Evolutionary conservation across 2,113 vertebrate species (phyloP).

Genomic region (Alethe castanea): DNA sequence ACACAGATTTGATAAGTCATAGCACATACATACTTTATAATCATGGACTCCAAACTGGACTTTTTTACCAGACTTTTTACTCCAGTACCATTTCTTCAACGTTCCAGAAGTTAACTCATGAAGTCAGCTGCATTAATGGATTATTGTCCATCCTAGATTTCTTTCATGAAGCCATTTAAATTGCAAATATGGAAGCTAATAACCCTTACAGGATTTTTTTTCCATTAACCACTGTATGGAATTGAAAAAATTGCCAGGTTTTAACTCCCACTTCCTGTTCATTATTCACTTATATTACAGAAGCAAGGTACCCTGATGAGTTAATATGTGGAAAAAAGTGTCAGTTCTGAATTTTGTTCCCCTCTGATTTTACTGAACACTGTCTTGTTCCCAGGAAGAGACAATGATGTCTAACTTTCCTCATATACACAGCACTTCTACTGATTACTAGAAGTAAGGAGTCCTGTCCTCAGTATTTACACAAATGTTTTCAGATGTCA

Average conservation of each 20-base stretch:
- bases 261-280: neutral
- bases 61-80: neutral
- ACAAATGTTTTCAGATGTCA: neutral
- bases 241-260: neutral
- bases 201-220: neutral
- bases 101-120: neutral
- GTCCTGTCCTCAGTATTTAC: neutral
- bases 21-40: neutral
- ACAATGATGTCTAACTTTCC: neutral
- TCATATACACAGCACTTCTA: neutral
- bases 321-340: neutral
- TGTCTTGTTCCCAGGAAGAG: neutral
- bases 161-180: neutral
- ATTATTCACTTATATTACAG: neutral
- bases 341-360: neutral
- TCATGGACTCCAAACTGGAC: neutral
- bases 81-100: neutral
- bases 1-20: neutral
- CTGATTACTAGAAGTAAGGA: neutral
- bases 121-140: neutral
- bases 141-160: neutral
- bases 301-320: neutral
- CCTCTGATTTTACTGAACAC: neutral
- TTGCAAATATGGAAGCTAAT: neutral
- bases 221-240: neutral